A percentile compares a stretch with the other conserved stretches of the same genome.
These are phyloP conservation scores for Danio jaintianensis DNA, from an alignment of 2,797 vertebrate genomes.

Conservation along the genomic window DNA sequence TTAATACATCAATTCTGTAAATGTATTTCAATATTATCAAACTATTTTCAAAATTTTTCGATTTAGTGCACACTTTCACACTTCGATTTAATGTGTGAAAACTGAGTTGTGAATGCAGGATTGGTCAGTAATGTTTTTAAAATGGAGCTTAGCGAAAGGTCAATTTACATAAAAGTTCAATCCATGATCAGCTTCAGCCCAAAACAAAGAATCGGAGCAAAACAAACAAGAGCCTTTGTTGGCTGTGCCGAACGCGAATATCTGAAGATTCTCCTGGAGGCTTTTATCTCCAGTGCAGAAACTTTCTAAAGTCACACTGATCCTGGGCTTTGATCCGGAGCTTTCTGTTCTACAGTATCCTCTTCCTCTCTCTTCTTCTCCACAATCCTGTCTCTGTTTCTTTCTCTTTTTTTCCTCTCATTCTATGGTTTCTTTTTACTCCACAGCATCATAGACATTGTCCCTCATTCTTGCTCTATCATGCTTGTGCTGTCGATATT, in stretches of 20 bases:
- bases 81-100: not conserved
- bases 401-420: not conserved
- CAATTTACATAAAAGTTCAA: slow-evolving; percentile 31
- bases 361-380: slow-evolving; percentile 12
- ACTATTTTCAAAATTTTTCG: too few species aligned
- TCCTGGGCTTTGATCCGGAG: slow-evolving; percentile 42
- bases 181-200: not conserved
- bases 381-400: not conserved
- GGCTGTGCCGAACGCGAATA: slow-evolving; percentile 12
- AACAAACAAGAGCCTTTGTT: slow-evolving; percentile 23
- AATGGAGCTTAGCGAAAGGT: not conserved
- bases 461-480: slow-evolving; percentile 2
- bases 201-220: slow-evolving; percentile 2
- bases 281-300: slow-evolving; percentile 36
- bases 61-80: too few species aligned
- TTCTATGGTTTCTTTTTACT: not conserved
- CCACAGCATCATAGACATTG: not conserved
- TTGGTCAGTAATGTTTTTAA: slow-evolving; percentile 2
- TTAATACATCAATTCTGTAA: too few species aligned
- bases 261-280: slow-evolving; percentile 33
- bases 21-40: too few species aligned
- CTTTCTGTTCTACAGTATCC: slow-evolving; percentile 32
- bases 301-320: slow-evolving; percentile 41
- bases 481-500: slow-evolving; percentile 13
- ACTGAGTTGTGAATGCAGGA: not conserved